Evolutionary conservation across 1,140 invertebrate species (phyloP).

Genomic region (Drosophila kanapiae): DNA sequence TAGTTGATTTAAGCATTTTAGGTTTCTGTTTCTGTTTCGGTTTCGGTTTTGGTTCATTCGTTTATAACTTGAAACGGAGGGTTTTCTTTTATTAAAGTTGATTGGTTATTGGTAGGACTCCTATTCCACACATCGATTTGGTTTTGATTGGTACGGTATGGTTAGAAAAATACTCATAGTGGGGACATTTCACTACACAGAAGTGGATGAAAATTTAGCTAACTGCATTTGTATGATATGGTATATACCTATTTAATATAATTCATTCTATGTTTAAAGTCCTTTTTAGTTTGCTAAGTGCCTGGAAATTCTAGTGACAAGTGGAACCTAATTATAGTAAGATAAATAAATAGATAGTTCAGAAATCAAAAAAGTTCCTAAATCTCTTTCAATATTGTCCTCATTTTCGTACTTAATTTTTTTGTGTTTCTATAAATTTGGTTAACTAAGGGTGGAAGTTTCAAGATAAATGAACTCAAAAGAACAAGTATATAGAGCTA

Average conservation of each 20-base stretch:
- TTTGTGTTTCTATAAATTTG: constrained; percentile 12
- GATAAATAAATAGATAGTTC: constrained; percentile 17
- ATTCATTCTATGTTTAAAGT: constrained; percentile 44
- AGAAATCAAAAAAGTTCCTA: constrained; percentile 34
- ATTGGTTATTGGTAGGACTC: constrained; percentile 74
- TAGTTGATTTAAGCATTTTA: constrained; percentile 57
- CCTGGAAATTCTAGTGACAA: constrained; percentile 43
- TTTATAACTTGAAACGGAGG: constrained; percentile 83
- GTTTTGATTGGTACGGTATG: constrained; percentile 32
- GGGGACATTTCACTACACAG: constrained; percentile 57
- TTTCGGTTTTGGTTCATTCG: constrained; percentile 75
- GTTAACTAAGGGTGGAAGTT: constrained; percentile 36
- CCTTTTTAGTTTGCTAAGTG: constrained; percentile 31
- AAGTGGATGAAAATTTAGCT: constrained; percentile 60
- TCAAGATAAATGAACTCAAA: constrained; percentile 11
- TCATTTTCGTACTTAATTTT: constrained; percentile 52
- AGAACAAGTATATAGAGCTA: constrained; percentile 14
- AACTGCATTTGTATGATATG: constrained; percentile 45
- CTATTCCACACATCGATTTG: constrained; percentile 25
- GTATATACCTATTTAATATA: constrained; percentile 36
- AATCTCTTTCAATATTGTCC: constrained; percentile 58
- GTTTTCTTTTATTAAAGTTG: constrained; percentile 68
- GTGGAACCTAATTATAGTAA: constrained; percentile 20
- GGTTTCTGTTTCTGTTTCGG: constrained; percentile 21
- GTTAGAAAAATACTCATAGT: constrained; percentile 72